These are phyloP conservation scores for Solen grandis DNA, from an alignment of 1,140 invertebrate species.

Conservation along the genomic window DNA sequence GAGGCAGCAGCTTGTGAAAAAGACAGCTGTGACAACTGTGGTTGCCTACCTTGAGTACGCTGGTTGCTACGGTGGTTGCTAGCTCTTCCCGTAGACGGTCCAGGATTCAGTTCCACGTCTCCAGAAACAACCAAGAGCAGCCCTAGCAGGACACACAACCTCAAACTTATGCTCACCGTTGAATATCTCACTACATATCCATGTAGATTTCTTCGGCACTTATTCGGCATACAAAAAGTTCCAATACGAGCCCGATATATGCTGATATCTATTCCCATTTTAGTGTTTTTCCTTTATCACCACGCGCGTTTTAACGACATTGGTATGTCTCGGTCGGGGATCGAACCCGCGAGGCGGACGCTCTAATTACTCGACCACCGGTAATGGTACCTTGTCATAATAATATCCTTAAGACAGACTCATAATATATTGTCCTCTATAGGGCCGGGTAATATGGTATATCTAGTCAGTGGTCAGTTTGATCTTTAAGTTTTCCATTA, in stretches of 20 bases:
- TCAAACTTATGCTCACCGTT: constrained; percentile 20
- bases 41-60: background rate
- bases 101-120: constrained; percentile 12
- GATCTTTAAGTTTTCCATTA: too few species aligned
- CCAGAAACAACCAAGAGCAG: constrained; percentile 7
- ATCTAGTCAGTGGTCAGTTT: too few species aligned
- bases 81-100: background rate
- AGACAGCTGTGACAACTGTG: constrained; percentile 25
- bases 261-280: background rate
- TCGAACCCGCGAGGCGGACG: too few species aligned
- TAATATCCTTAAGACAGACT: too few species aligned
- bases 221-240: background rate
- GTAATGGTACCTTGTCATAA: too few species aligned
- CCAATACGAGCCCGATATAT: constrained; percentile 5
- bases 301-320: too few species aligned
- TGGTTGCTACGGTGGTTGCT: background rate
- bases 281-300: too few species aligned
- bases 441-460: too few species aligned
- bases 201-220: background rate
- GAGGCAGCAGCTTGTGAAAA: background rate
- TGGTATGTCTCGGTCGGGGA: too few species aligned
- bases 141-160: background rate
- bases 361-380: too few species aligned
- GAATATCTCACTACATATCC: too few species aligned
- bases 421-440: too few species aligned